These are phyloP conservation scores for Andrena cerasifolii DNA, from an alignment of 1,140 invertebrate species.

Conservation along the genomic window DNA sequence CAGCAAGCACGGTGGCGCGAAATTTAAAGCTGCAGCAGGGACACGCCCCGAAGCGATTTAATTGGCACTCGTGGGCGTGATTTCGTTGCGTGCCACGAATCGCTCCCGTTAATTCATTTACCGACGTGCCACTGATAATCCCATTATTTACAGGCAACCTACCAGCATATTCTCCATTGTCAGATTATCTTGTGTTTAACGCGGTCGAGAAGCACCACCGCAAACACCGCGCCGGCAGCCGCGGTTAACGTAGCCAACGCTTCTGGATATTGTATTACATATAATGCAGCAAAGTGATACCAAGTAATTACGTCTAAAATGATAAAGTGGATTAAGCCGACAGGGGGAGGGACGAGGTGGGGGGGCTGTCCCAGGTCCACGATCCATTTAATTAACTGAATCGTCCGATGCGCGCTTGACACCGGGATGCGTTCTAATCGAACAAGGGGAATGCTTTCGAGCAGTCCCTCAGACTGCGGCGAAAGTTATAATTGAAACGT, in stretches of 20 bases:
- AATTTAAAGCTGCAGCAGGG: no score
- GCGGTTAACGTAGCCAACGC: constrained; percentile 17
- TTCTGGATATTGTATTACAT: constrained; percentile 38
- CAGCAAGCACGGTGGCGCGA: no score
- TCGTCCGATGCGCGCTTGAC: background rate
- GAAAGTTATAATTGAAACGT: no score
- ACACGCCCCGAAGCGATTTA: constrained; percentile 12
- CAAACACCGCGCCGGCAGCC: constrained; percentile 31
- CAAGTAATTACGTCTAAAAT: constrained; percentile 28
- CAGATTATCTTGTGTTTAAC: constrained; percentile 44
- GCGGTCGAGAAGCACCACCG: constrained; percentile 27
- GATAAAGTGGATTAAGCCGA: constrained; percentile 27
- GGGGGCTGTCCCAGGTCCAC: background rate
- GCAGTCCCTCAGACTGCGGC: no score
- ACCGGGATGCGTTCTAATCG: background rate
- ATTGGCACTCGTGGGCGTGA: constrained; percentile 6
- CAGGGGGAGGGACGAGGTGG: no score
- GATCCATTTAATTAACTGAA: constrained; percentile 20
- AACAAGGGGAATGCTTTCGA: no score
- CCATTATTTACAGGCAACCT: constrained; percentile 42
- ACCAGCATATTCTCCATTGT: background rate
- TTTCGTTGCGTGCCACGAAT: constrained; percentile 14
- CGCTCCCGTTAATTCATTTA: constrained; percentile 27
- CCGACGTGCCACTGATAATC: constrained; percentile 29
- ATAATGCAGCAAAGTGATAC: constrained; percentile 21